These are phyloP conservation scores for Peromyscus eremicus DNA, from an alignment of 2,797 vertebrate species.

Conservation along the genomic window DNA sequence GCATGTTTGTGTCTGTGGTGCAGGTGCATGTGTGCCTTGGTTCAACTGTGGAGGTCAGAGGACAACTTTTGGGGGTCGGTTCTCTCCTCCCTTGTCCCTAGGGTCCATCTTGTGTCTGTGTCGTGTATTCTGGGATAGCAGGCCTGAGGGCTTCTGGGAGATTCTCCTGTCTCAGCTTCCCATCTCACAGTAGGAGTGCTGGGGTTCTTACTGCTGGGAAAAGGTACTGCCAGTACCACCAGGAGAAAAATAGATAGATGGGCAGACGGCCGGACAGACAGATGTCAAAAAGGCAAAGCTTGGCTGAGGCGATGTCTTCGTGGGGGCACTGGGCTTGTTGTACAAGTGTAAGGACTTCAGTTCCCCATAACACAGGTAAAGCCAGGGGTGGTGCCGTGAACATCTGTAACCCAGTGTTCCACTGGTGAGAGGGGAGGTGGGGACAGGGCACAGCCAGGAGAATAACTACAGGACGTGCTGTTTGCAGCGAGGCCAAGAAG, in stretches of 20 bases:
- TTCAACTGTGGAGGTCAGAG: neutral
- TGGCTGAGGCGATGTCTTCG: neutral
- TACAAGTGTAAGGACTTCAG: neutral
- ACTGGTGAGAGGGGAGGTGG: neutral
- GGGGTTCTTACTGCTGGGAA: neutral
- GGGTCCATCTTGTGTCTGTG: neutral
- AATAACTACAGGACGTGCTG: fast-evolving
- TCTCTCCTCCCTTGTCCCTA: neutral
- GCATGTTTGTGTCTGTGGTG: neutral
- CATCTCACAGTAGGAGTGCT: neutral
- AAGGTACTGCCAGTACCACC: neutral
- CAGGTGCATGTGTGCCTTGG: neutral
- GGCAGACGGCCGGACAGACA: neutral
- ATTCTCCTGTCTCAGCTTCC: neutral
- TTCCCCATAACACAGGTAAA: neutral
- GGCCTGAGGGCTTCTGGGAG: neutral
- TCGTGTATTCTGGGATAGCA: neutral
- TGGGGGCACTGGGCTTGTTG: too few species aligned
- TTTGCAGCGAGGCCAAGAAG: fast-evolving
- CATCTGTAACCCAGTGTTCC: neutral
- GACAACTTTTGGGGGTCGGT: neutral
- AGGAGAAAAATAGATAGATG: neutral
- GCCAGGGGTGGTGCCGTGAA: neutral
- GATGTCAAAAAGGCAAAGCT: neutral
- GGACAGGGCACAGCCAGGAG: neutral